phyloP scores from a whole-genome alignment of 2,113 vertebrate genomes.

The Toxotes jaculatrix region DNA sequence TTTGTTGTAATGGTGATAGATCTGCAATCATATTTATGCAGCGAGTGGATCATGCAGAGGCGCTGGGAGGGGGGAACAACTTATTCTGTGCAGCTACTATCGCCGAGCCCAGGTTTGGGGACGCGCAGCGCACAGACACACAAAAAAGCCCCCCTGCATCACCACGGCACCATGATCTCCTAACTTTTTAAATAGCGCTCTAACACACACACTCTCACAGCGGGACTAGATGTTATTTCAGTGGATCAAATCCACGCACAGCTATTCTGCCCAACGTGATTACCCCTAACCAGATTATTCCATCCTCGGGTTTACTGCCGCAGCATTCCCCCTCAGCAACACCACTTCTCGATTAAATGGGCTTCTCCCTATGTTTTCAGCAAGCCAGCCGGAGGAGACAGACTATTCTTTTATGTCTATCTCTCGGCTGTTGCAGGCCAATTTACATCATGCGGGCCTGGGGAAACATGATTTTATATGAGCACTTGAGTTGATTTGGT shows the following conservation, averaged over 20 bases:
- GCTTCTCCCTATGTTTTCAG: conserved; percentile 65
- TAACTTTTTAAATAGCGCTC: conserved; percentile 78
- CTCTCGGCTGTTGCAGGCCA: conserved; percentile 44
- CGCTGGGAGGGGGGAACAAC: conserved; percentile 69
- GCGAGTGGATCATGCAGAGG: conserved; percentile 82
- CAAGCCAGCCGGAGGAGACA: conserved; percentile 62
- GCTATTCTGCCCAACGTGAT: conserved; percentile 43
- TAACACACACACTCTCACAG: conserved; percentile 14
- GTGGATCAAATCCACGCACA: conserved; percentile 33
- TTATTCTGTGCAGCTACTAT: conserved; percentile 79
- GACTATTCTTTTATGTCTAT: conserved; percentile 60
- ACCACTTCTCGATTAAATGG: conserved; percentile 78
- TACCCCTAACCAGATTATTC: conserved; percentile 67
- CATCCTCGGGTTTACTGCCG: conserved; percentile 80
- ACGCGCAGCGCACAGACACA: conserved; percentile 59
- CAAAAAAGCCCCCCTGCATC: conserved; percentile 62
- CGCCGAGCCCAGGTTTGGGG: conserved; percentile 57
- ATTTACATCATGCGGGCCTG: conserved; percentile 38
- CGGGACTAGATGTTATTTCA: conserved; percentile 16
- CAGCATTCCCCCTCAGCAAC: conserved; percentile 71
- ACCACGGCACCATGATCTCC: conserved; percentile 71
- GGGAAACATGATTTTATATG: conserved; percentile 6
- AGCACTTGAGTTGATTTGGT: conserved; percentile 33
- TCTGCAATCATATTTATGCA: conserved; percentile 90
- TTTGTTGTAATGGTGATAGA: conserved; percentile 82